Evolutionary conservation across 2,888 invertebrate species (phyloP), one percentile per base, ranked within the genome.

Genomic region (Eulithis testata): DNA sequence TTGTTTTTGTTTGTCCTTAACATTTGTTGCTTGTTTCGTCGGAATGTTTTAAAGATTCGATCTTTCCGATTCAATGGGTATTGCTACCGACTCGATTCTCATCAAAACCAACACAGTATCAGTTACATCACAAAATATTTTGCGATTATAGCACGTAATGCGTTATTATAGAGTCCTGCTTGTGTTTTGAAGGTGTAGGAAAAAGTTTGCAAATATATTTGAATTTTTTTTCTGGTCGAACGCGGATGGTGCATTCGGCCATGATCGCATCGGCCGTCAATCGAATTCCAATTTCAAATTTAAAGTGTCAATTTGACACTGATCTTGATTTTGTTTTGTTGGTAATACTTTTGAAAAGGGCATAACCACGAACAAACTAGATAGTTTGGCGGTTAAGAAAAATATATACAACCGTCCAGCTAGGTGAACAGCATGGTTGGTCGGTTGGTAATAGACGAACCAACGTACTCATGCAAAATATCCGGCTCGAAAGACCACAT

Each of bases 31-130:
- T 74, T 72, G 81, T 86, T 81, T 82, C 81, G 83, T 84, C 76
- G 86, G 88, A 89, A 90, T 90, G 86, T 83, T 86, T 80, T 67
- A 74, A 76, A 76, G 85, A 88, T 89, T 79, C 74, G 76, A 91
- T 90, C 89, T 90, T 91, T 90, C 83, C 86, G 75, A 90, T 89
- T 83, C 82, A 81, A 75, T 78, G 81, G 74, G 78, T 84, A 80
- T 77, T 71, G 91, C 91, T 91, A 91, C 91, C 75, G 90, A 78
- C 65, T 65, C 69, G 60, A 69, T 66, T 65, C 65, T 55, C 51
- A 72, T 57, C 49, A 57, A 52, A 68, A 67, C 66, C 36, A 63
- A 62, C 36, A 51, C 45, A 45, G 6, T 9, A 58, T 4, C n/a
- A 37, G 5, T 9, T 2, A 60, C 31, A 6, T 11, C 4, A 8